These are phyloP conservation scores for Leiothrix lutea DNA, from an alignment of 2,113 vertebrate species.

Conservation along the genomic window DNA sequence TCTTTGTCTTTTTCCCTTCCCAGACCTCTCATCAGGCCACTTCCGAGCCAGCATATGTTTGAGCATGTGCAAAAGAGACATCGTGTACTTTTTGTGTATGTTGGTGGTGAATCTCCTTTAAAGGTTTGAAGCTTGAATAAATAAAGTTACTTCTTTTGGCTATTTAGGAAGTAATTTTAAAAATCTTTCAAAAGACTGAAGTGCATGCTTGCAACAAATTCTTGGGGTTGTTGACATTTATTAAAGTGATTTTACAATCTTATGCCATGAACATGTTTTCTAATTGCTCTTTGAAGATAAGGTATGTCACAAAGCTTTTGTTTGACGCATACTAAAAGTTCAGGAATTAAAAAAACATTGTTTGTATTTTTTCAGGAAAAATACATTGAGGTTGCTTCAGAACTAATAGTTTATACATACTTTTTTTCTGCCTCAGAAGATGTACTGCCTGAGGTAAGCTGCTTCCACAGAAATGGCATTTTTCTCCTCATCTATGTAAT, in stretches of 20 bases:
- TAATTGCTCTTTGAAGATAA: background rate
- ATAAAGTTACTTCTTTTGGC: background rate
- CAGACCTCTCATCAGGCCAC: constrained; percentile 90
- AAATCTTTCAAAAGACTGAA: background rate
- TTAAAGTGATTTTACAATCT: background rate
- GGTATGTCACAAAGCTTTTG: background rate
- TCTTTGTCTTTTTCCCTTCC: background rate
- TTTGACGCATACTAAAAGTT: background rate
- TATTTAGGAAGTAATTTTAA: background rate
- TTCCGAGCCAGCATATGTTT: constrained; percentile 95
- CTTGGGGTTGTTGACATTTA: rapidly evolving
- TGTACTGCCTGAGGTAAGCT: constrained; percentile 88
- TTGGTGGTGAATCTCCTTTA: constrained; percentile 92
- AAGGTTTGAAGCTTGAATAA: constrained; percentile 79
- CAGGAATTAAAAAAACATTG: background rate
- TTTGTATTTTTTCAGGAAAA: constrained; percentile 85
- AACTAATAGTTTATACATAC: constrained; percentile 95
- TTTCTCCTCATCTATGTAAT: background rate
- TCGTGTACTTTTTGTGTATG: constrained; percentile 89
- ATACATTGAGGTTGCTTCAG: constrained; percentile 91
- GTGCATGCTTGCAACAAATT: background rate
- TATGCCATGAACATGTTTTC: background rate
- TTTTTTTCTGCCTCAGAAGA: constrained; percentile 96
- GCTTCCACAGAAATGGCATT: background rate
- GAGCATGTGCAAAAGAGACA: constrained; percentile 91